Base-by-base conservation (phyloP, 2,888 invertebrate species). In the Agrotis exclamationis region DNA sequence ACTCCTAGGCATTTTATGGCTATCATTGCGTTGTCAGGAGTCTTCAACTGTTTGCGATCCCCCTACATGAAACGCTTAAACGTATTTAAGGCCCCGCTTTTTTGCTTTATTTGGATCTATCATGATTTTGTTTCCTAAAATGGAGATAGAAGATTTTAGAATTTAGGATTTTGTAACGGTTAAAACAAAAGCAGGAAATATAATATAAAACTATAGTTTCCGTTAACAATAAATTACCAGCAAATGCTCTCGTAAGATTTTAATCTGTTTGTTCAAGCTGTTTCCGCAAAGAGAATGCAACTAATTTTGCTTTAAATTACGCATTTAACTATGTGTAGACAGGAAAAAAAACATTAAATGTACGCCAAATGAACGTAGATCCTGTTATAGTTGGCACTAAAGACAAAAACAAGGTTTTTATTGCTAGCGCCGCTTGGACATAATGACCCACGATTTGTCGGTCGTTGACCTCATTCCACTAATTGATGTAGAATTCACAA, bases 401-500 rank as follows among this genome's bases (percentile, higher is more conserved):
- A 68, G 51, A 62, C 66, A 67, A 66, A 69, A 74, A 73, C 73
- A 82, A 28, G 16, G 65, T 44, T 64, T 70, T 79, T 70, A 72
- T 83, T 72, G 33, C 66, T 62, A 68, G 77, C 76, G 66, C 66
- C 85, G 70, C 69, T 65, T 69, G 47, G 50, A 44, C 56, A 74
- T 75, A 70, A 70, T 70, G 60, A 64, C 60, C 73, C 11, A 60
- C 57, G 58, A 65, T 71, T 79, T 76, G 53, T 71, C 77, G 85
- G 76, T 28, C 74, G 53, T 56, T 66, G 85, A 24, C 80, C 85
- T 51, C 78, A 57, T 85, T 70, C 73, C 24, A 59, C 73, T 81
- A 85, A 85, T 83, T 81, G 65, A 54, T 67, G 67, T 64, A 58
- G 48, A 80, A 85, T 83, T 80, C 64, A 73, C 85, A 70, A 85